A percentile compares a stretch with the other conserved stretches of the same genome.
Evolutionary conservation across 1,140 invertebrate genomes (phyloP).

Genomic region (Dendrolimus punctatus): DNA sequence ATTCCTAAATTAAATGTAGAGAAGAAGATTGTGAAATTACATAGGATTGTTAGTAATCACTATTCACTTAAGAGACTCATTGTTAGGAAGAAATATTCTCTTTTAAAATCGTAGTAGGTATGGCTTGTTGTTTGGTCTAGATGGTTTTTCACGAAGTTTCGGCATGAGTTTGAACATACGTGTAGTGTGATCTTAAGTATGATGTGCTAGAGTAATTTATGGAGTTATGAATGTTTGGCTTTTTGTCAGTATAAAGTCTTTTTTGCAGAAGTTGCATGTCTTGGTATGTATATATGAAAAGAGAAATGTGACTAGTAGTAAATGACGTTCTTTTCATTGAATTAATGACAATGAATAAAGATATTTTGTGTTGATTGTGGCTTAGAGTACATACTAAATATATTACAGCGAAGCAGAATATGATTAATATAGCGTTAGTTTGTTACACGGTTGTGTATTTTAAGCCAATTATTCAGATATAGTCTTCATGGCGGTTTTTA

Average conservation of each 20-base stretch:
- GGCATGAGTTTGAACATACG: not conserved
- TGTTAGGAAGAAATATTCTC: not conserved
- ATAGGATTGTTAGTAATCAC: not conserved
- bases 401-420: slow-evolving; percentile 2
- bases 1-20: not conserved
- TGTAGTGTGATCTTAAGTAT: not conserved
- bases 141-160: not conserved
- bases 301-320: not conserved
- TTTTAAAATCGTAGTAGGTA: not conserved
- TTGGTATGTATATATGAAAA: no score
- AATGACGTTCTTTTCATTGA: no score
- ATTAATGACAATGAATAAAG: not conserved
- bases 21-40: not conserved
- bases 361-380: not conserved
- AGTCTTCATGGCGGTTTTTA: not conserved
- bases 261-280: not conserved
- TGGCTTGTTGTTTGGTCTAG: not conserved
- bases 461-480: not conserved
- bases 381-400: slow-evolving; percentile 1
- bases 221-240: not conserved
- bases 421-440: not conserved
- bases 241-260: not conserved
- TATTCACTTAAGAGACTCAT: not conserved
- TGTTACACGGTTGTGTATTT: not conserved
- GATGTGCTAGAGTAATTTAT: not conserved